A percentile compares a stretch with the other conserved stretches of the same genome.
phyloP scores from a whole-genome alignment of 2,888 invertebrate genomes.

The Chaitophorus viminalis region DNA sequence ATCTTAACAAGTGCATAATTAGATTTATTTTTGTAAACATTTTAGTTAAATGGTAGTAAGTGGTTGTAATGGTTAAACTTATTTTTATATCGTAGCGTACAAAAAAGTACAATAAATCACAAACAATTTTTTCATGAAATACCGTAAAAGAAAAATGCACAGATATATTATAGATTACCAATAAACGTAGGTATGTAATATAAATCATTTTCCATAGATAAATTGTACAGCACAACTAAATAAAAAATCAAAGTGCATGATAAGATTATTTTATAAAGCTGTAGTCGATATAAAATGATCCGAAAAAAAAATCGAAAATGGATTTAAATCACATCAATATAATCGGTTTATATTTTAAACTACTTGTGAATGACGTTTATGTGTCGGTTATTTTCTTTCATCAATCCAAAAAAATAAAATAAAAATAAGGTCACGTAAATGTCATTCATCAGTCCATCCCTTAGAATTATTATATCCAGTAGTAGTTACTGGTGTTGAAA shows the following conservation, averaged over 20 bases:
- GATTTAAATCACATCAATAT: not conserved
- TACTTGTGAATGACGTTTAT: not conserved
- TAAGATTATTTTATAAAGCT: no score
- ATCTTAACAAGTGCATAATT: no score
- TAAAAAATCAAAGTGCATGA: no score
- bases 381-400: not conserved
- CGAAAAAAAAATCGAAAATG: no score
- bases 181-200: no score
- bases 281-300: no score
- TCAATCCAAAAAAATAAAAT: not conserved
- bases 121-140: not conserved
- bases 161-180: no score
- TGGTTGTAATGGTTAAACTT: not conserved
- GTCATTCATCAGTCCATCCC: conserved; percentile 22
- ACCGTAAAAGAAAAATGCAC: not conserved
- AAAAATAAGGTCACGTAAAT: not conserved
- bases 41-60: no score
- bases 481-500: not conserved
- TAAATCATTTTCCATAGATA: no score
- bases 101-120: not conserved
- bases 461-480: not conserved
- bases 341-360: not conserved
- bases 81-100: not conserved
- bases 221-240: no score
- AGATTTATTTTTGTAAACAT: no score